A percentile compares a stretch with the other conserved stretches of the same genome.
Conservation (phyloP, 2,113 vertebrate species). For the Vulpes ferrilata region DNA sequence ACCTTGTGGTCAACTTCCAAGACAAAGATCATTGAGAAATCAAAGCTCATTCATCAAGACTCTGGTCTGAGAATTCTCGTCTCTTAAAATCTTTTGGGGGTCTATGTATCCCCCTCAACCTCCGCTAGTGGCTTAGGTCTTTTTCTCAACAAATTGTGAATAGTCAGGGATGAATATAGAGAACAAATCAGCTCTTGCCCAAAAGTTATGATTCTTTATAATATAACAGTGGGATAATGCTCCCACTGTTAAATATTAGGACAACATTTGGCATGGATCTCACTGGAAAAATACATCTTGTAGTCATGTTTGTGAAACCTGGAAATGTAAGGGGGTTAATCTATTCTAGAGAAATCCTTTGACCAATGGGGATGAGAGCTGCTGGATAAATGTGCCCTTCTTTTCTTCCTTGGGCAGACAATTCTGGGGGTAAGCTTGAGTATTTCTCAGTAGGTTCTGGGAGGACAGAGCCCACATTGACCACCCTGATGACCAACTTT, state of each 20-base stretch:
- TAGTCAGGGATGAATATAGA: neutral
- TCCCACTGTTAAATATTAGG: no score
- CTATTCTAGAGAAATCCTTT: neutral
- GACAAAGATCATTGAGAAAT: neutral
- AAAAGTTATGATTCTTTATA: neutral
- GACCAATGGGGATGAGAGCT: neutral
- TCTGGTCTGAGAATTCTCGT: neutral
- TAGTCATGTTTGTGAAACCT: neutral
- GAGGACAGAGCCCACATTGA: neutral
- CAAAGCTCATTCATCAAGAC: neutral
- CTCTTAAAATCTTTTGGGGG: neutral
- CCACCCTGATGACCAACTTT: neutral
- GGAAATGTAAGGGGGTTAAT: neutral
- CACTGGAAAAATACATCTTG: neutral
- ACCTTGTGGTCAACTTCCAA: neutral
- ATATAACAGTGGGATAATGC: no score
- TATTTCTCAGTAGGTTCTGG: neutral
- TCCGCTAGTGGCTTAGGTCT: neutral
- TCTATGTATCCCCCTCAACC: neutral
- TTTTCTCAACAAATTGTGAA: neutral
- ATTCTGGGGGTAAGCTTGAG: neutral
- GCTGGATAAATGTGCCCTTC: neutral
- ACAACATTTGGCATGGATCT: neutral
- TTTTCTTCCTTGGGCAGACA: neutral
- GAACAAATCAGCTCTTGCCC: neutral